Base-by-base conservation (phyloP, 2,888 invertebrate genomes). In the Scelioninae gen. 2 region DNA sequence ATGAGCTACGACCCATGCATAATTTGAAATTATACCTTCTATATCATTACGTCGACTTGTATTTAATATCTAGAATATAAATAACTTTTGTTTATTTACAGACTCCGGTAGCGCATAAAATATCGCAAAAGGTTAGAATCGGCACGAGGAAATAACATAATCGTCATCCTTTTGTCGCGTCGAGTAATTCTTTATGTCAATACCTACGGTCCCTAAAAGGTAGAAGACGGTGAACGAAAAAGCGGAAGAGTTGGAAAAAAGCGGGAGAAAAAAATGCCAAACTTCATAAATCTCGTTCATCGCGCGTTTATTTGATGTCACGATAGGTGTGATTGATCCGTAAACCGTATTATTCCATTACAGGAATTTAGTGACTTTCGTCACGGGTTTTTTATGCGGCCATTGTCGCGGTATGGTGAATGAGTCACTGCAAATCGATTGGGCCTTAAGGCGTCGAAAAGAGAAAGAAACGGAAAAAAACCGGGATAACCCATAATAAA, bases 401-500 rank as follows among this genome's bases (percentile, higher is more conserved):
- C 19, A 13, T 31, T 6, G 22, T 33, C 22, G 16, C 16, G 28
- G 25, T 64, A 64, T 64, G 64, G 43, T 52, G 52, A 63, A 43
- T 64, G 64, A 39, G 6, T 64, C 53, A 64, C 10, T 18, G 2
- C 39, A 11, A 46, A 41, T 18, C 7, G 15, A 18, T 18, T 31
- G 45, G 16, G 43, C 25, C 11, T 15, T 15, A 45, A 43, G 15
- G 6, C n/a, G n/a, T n/a, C n/a, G n/a, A n/a, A n/a, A n/a, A n/a
- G n/a, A n/a, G n/a, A n/a, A n/a, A n/a, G n/a, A 45, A 18, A 1
- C 18, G 2, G 4, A 64, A 65, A 65, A 61, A 65, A 55, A 5
- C 13, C 13, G 65, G 67, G 16, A 57, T 57, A 67, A 48, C 67
- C 67, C 67, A 50, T 58, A 67, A 41, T 41, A 13, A 67, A 57